Base-by-base conservation (phyloP, 2,113 vertebrate genomes). In the Theristicus caerulescens region DNA sequence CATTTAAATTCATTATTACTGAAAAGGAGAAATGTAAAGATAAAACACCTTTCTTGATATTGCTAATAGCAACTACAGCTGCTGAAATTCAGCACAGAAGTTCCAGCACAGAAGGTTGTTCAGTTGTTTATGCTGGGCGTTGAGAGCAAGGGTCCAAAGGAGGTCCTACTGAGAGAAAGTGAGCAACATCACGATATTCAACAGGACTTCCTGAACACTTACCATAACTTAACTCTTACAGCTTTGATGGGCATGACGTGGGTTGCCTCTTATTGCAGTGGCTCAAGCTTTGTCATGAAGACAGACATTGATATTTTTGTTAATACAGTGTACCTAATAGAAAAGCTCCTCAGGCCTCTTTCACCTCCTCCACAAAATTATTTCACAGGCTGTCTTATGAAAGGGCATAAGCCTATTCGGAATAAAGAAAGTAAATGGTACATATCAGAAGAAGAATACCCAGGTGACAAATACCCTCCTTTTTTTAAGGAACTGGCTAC, bases 401-500 rank as follows among this genome's bases (percentile, higher is more conserved):
- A 4, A n/a, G 86, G 80, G 19, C 2, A 13, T 51, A n/a, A 13
- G 10, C 81, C 87, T 57, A 52, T 74, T 52, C 7, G 36, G 20
- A 5, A 77, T 38, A 74, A 42, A 25, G 3, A 0, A 11, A 94
- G 46, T 71, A 97, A 96, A 61, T 91, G 81, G 44, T 93, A 91
- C 21, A 8, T 95, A 13, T 82, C 89, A 49, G 22, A 82, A 57
- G 57, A 94, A 52, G 13, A 95, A 29, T 96, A 93, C 17, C 54
- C 89, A 51, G 54, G 40, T 44, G 13, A 92, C 11, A 38, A 29
- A 1, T 95, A 91, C 42, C 70, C 83, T 62, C 47, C 47, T 38
- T 97, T 96, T 79, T 97, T 86, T 96, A 88, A 62, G 88, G 90
- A 72, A 82, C 79, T 70, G 82, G 70, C 13, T 94, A 93, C 2